Conservation (phyloP, 2,113 vertebrate species). For the Lampris incognitus region DNA sequence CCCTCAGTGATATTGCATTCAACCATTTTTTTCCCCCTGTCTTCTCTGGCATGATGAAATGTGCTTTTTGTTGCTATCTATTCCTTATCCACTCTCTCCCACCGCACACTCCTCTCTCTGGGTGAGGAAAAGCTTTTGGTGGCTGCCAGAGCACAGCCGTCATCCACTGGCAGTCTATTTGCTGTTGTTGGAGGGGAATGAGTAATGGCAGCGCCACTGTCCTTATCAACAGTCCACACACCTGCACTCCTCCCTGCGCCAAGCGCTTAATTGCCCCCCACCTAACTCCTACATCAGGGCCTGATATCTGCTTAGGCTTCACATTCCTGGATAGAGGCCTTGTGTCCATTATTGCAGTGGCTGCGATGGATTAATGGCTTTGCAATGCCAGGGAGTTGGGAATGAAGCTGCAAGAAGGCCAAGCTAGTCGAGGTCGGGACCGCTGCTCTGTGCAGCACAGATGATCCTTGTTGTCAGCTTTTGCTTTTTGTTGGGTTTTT, state of each 20-base stretch:
- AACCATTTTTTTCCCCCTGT: slow-evolving; percentile 65
- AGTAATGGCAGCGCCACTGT: slow-evolving; percentile 84
- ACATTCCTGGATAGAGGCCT: slow-evolving; percentile 80
- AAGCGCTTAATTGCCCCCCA: slow-evolving; percentile 83
- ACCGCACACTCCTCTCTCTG: slow-evolving; percentile 62
- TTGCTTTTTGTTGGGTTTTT: slow-evolving; percentile 4
- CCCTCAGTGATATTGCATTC: slow-evolving; percentile 67
- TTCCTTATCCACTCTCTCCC: slow-evolving; percentile 77
- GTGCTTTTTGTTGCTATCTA: slow-evolving; percentile 72
- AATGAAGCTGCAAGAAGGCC: slow-evolving; percentile 30
- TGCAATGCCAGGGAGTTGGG: slow-evolving; percentile 36
- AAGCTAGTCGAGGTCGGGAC: slow-evolving; percentile 1
- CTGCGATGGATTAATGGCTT: slow-evolving; percentile 68
- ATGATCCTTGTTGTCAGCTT: not conserved
- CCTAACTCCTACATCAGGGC: slow-evolving; percentile 53
- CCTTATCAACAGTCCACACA: slow-evolving; percentile 82
- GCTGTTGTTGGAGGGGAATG: slow-evolving; percentile 76
- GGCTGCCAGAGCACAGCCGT: slow-evolving; percentile 76
- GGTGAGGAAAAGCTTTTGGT: slow-evolving; percentile 73
- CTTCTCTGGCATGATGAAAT: slow-evolving; percentile 77
- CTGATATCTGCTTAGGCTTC: slow-evolving; percentile 83
- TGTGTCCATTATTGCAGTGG: slow-evolving; percentile 73
- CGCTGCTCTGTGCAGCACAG: slow-evolving; percentile 6
- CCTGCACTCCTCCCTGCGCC: slow-evolving; percentile 81
- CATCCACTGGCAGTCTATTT: slow-evolving; percentile 82